phyloP scores from a whole-genome alignment of 2,113 vertebrate genomes.

The Ochotona princeps region DNA sequence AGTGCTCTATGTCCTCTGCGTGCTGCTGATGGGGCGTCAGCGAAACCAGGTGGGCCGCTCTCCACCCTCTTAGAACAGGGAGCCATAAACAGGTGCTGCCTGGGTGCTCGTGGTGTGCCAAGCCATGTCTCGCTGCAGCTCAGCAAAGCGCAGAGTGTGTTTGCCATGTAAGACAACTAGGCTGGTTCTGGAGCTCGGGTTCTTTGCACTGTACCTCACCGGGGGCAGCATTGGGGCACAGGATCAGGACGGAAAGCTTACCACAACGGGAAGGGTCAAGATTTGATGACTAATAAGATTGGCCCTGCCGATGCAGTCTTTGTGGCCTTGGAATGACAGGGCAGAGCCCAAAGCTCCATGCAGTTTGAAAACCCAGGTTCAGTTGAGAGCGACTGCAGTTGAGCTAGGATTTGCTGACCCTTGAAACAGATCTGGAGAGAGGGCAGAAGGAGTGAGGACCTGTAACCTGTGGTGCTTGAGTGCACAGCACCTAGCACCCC shows the following conservation, averaged over 20 bases:
- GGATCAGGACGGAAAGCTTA: neutral
- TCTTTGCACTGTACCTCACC: neutral
- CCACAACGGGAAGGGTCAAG: neutral
- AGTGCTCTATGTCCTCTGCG: conserved; percentile 97
- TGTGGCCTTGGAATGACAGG: neutral
- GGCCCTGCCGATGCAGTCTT: neutral
- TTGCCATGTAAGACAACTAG: neutral
- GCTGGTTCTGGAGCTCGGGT: neutral
- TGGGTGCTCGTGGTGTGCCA: accelerated
- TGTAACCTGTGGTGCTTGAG: neutral
- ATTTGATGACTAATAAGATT: neutral
- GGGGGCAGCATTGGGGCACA: neutral
- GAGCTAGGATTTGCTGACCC: neutral
- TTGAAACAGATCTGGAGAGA: neutral
- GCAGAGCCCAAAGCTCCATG: neutral
- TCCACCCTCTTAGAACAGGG: neutral
- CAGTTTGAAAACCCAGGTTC: neutral
- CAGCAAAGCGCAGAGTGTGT: neutral
- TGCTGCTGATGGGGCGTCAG: conserved; percentile 97
- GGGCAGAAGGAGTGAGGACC: neutral
- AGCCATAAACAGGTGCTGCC: neutral
- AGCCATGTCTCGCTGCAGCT: neutral
- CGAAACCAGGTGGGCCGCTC: conserved; percentile 93
- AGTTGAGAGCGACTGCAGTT: accelerated
- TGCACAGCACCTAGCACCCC: too few species aligned